Evolutionary conservation across 92 coral and sea anemone species (phyloP).

Genomic region (Zoanthus sansibaricus): DNA sequence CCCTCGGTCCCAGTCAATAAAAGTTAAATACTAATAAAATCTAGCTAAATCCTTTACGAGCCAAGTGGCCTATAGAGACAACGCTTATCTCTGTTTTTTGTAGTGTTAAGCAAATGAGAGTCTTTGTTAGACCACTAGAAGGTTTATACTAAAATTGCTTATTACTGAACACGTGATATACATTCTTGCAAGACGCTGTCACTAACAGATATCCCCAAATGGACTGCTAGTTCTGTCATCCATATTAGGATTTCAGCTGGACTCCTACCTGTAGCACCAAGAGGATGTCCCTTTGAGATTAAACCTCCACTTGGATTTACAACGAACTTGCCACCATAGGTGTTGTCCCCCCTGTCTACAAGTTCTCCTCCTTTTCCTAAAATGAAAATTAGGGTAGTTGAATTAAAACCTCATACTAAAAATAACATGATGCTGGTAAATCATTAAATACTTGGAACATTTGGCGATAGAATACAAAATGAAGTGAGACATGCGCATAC

Average conservation of each 20-base stretch:
- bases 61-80: no score
- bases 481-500: neutral
- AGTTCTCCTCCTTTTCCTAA: conserved; percentile 92
- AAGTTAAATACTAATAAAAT: no score
- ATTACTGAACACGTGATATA: no score
- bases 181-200: no score
- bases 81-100: no score
- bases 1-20: no score
- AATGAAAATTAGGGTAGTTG: neutral
- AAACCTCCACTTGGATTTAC: conserved; percentile 97
- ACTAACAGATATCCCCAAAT: neutral
- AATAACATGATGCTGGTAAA: neutral
- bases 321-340: conserved; percentile 95
- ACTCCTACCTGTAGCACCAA: neutral
- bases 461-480: neutral
- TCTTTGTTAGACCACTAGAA: no score
- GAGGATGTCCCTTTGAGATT: conserved; percentile 89
- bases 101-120: no score
- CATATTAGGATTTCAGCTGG: neutral
- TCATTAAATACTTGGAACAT: neutral
- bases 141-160: no score
- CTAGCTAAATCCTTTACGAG: no score
- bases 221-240: neutral
- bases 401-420: neutral
- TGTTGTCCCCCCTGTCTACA: conserved; percentile 93